These are phyloP conservation scores for Melieria picta DNA, from an alignment of 2,888 invertebrate genomes.

Conservation along the genomic window DNA sequence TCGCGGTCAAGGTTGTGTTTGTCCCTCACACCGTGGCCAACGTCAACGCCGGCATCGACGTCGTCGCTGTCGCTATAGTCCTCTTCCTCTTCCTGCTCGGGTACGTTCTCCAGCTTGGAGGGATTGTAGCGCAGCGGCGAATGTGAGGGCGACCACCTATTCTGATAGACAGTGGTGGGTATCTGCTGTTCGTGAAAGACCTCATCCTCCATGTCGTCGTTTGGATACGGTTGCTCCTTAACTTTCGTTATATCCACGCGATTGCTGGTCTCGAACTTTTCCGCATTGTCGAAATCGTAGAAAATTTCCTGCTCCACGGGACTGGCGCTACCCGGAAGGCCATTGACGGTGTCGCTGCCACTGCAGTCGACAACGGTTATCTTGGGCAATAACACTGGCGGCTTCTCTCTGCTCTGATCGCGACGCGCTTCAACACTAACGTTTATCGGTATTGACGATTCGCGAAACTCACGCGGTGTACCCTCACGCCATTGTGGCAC, in stretches of 20 bases:
- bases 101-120: conserved; percentile 58
- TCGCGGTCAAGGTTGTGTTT: conserved; percentile 42
- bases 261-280: not conserved
- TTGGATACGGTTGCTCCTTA: conserved; percentile 34
- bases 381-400: conserved; percentile 49
- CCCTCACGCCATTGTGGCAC: conserved; percentile 48
- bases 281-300: conserved; percentile 54
- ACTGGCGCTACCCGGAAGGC: conserved; percentile 39
- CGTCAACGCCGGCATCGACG: conserved; percentile 47
- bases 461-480: conserved; percentile 57
- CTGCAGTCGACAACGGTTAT: conserved; percentile 63
- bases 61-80: conserved; percentile 47
- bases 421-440: not conserved
- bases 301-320: conserved; percentile 53
- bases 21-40: conserved; percentile 39
- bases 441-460: conserved; percentile 42
- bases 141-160: conserved; percentile 22
- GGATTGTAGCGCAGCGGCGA: conserved; percentile 49
- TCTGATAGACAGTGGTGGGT: conserved; percentile 20
- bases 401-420: conserved; percentile 17
- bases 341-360: conserved; percentile 28
- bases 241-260: conserved; percentile 51
- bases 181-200: conserved; percentile 44
- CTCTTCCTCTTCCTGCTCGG: conserved; percentile 54
- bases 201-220: conserved; percentile 45